These are phyloP conservation scores for Pangasius mekongensis DNA, from an alignment of 2,797 vertebrate species.

Conservation along the genomic window DNA sequence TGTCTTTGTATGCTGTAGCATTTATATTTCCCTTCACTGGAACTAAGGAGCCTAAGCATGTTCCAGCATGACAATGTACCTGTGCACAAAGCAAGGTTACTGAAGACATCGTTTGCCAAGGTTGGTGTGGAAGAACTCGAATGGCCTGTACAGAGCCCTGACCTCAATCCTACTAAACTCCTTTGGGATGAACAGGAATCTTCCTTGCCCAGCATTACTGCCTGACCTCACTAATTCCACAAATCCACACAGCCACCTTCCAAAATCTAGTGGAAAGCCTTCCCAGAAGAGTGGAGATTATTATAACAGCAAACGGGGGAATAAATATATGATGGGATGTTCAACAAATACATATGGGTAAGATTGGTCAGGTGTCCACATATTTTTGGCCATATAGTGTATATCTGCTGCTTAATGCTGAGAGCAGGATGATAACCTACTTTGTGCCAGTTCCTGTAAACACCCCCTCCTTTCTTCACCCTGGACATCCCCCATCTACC, in stretches of 20 bases:
- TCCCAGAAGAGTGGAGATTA: not conserved
- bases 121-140: not conserved
- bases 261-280: not conserved
- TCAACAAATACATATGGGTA: not conserved
- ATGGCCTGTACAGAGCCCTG: not conserved
- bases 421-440: not conserved
- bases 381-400: not conserved
- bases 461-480: not conserved
- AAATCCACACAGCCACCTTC: not conserved
- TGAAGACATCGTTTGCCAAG: not conserved
- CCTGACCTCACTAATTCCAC: not conserved
- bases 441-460: conserved; percentile 5
- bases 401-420: not conserved
- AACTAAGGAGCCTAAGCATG: not conserved
- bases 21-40: not conserved
- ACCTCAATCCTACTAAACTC: not conserved
- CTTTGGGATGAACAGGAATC: not conserved
- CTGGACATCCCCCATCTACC: not conserved
- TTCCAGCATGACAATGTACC: not conserved
- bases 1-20: not conserved
- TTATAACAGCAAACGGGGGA: no score
- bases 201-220: not conserved
- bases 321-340: not conserved
- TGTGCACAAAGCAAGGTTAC: not conserved
- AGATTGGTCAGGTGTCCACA: not conserved